A percentile compares a stretch with the other conserved stretches of the same genome.
Evolutionary conservation across 2,888 invertebrate genomes (phyloP).

Genomic region (Lycophotia porphyrea): DNA sequence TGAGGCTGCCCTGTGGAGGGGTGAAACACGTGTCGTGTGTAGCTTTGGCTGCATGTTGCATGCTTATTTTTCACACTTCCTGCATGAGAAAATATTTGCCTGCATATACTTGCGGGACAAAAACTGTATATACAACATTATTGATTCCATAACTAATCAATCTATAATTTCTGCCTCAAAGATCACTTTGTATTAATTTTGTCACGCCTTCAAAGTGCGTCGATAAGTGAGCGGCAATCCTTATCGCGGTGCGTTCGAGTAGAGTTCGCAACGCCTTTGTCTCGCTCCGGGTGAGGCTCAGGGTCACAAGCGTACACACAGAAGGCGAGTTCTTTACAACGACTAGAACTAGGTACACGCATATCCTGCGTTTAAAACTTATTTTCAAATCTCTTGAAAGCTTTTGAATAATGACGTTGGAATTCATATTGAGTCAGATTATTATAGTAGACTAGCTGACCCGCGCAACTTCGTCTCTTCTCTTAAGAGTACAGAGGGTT

Average conservation of each 20-base stretch:
- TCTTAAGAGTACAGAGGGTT: no score
- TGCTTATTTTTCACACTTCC: background rate
- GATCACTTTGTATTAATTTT: slow-evolving; percentile 24
- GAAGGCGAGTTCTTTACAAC: background rate
- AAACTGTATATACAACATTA: background rate
- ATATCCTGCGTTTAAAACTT: background rate
- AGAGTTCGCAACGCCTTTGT: background rate
- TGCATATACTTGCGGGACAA: background rate
- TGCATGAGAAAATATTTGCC: background rate
- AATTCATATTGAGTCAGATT: background rate
- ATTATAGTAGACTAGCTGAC: background rate
- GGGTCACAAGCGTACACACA: background rate
- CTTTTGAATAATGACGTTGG: background rate
- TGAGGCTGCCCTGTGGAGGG: background rate
- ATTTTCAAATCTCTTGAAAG: background rate
- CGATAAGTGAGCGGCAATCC: slow-evolving; percentile 26
- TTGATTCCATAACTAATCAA: background rate
- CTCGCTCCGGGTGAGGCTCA: background rate
- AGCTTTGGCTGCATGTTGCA: background rate
- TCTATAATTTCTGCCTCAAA: background rate
- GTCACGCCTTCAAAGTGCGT: slow-evolving; percentile 12
- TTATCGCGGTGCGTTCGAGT: slow-evolving; percentile 34
- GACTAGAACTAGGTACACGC: background rate
- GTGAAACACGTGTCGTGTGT: background rate
- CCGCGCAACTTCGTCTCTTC: no score